phyloP scores from a whole-genome alignment of 1,140 invertebrate genomes.

The Brachionus koreanus region DNA sequence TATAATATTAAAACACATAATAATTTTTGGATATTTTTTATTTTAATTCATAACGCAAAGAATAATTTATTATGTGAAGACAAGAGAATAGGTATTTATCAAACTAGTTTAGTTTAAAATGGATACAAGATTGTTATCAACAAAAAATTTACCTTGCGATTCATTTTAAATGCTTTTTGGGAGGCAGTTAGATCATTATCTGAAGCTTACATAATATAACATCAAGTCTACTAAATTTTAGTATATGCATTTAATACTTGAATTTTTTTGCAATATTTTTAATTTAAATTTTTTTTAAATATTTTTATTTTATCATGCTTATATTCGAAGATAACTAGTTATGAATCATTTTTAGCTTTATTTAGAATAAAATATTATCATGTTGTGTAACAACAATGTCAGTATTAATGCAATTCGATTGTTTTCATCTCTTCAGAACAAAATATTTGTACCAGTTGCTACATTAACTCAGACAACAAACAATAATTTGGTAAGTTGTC shows the following conservation, averaged over 20 bases:
- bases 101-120: background rate
- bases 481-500: background rate
- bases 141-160: background rate
- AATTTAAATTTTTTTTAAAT: background rate
- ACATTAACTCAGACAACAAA: background rate
- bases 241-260: background rate
- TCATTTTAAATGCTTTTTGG: background rate
- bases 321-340: background rate
- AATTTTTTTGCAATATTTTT: background rate
- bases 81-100: background rate
- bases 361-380: background rate
- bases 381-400: background rate
- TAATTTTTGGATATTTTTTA: background rate
- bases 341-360: background rate
- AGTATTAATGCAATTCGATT: background rate
- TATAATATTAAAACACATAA: background rate
- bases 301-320: background rate
- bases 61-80: background rate
- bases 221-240: background rate
- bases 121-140: background rate
- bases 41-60: background rate
- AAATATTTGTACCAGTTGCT: background rate
- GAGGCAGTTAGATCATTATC: background rate
- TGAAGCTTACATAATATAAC: background rate
- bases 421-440: background rate